Base-by-base conservation (phyloP, 2,888 invertebrate species). In the Eilema sororculum region DNA sequence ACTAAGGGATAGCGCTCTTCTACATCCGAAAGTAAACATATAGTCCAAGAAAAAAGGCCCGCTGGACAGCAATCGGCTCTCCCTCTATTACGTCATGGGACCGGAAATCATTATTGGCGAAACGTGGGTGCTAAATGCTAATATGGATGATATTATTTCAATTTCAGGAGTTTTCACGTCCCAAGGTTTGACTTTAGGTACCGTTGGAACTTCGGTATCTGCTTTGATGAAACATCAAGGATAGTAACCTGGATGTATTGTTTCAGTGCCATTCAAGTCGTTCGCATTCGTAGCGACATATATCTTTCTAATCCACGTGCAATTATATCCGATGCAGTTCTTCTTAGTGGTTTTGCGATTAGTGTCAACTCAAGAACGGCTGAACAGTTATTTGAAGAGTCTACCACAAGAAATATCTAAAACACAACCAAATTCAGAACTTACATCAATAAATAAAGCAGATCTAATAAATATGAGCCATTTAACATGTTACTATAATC, bases 241-340 rank as follows among this genome's bases (percentile, higher is more conserved):
- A 37, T 28, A 37, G 41, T 46, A 46, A 46, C 20, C 20, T 46
- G 5, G 5, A 20, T 2, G 8, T 46, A 20, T 46, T 20, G 24
- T 65, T 65, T 65, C 65, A 65, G 65, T 65, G 59, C 59, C 30
- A 8, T 25, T 59, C 25, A 59, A 28, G 28, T 59, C 59, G 4
- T 20, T n/a, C 5, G 25, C 25, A 28, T 28, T 30, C 28, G 30
- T 25, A 20, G 25, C 59, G 30, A 20, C 8, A 6, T 56, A 16
- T 13, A 22, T 65, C 6, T 52, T 3, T 22, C 28, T 30, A 10
- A 22, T 65, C 30, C 30, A 65, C 22, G 22, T 56, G 24, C 65
- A 65, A 22, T 65, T 65, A 16, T 65, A 65, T 16, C 30, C 65
- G 3, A 56, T 65, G 12, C 22, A 65, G 16, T 65, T 65, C 33